Evolutionary conservation across 2,888 invertebrate species (phyloP).

Genomic region (Diaperis boleti): DNA sequence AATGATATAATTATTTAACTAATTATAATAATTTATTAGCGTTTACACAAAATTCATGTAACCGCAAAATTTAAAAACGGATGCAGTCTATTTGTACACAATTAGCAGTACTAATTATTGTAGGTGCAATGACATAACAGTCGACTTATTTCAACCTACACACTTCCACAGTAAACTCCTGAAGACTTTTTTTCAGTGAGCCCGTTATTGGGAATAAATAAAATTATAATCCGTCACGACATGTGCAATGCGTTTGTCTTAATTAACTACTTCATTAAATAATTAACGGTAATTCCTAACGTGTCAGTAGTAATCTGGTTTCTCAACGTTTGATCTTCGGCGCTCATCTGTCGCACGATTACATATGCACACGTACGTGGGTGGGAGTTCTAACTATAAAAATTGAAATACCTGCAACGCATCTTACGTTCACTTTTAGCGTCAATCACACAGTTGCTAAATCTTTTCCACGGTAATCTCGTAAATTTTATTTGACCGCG

Average conservation of each 20-base stretch:
- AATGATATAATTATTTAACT: too few relatives aligned
- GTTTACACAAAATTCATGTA: too few relatives aligned
- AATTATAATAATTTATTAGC: too few relatives aligned
- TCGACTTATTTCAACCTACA: too few relatives aligned
- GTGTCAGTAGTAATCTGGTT: constrained; percentile 13
- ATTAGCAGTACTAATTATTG: too few relatives aligned
- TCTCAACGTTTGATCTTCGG: constrained; percentile 3
- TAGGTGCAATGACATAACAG: too few relatives aligned
- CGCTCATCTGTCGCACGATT: not conserved
- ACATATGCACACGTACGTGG: not conserved
- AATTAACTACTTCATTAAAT: not conserved
- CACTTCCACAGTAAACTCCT: too few relatives aligned
- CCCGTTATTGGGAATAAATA: too few relatives aligned
- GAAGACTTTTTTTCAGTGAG: too few relatives aligned
- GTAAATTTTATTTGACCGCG: constrained; percentile 2
- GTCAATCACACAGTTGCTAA: constrained; percentile 9
- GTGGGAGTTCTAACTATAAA: constrained; percentile 25
- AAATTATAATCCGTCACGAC: too few relatives aligned
- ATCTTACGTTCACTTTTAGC: constrained; percentile 22
- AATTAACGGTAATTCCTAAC: not conserved
- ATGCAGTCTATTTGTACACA: too few relatives aligned
- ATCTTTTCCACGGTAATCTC: not conserved
- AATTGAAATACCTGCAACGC: not conserved
- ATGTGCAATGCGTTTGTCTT: not conserved
- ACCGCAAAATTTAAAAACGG: too few relatives aligned